A percentile compares a stretch with the other conserved stretches of the same genome.
Conservation (phyloP, 2,113 vertebrate genomes). For the Melanocharis versteri region DNA sequence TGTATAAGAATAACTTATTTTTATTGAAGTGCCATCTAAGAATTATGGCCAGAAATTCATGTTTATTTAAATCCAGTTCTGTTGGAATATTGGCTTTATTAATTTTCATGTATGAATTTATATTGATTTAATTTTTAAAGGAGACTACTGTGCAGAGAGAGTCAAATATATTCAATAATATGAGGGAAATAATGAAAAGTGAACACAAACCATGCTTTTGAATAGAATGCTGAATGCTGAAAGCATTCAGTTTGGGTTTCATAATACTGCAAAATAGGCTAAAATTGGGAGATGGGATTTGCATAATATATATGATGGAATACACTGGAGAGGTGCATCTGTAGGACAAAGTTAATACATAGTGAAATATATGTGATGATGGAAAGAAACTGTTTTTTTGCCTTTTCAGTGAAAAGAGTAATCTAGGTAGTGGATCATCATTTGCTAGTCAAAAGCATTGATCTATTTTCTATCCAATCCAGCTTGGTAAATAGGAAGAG, state of each 20-base stretch:
- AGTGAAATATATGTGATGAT: background rate
- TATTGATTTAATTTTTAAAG: background rate
- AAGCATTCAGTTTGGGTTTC: background rate
- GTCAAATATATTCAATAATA: background rate
- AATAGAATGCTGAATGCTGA: background rate
- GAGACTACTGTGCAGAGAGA: background rate
- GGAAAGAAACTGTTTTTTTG: background rate
- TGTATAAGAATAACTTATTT: background rate
- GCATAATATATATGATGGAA: background rate
- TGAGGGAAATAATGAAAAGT: background rate
- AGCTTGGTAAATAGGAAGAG: background rate
- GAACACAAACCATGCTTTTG: background rate
- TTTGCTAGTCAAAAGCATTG: background rate
- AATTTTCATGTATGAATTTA: background rate
- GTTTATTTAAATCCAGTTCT: background rate
- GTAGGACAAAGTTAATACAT: background rate
- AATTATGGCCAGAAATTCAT: background rate
- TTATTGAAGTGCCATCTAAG: background rate
- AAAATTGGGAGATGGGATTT: background rate
- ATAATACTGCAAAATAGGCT: background rate
- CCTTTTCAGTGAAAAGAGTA: background rate
- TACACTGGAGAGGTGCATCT: background rate
- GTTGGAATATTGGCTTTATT: background rate
- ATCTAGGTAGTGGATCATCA: background rate
- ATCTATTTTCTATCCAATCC: background rate